A percentile compares a stretch with the other conserved stretches of the same genome.
These are phyloP conservation scores for Argyresthia albistria DNA, from an alignment of 2,888 invertebrate genomes.

Conservation along the genomic window DNA sequence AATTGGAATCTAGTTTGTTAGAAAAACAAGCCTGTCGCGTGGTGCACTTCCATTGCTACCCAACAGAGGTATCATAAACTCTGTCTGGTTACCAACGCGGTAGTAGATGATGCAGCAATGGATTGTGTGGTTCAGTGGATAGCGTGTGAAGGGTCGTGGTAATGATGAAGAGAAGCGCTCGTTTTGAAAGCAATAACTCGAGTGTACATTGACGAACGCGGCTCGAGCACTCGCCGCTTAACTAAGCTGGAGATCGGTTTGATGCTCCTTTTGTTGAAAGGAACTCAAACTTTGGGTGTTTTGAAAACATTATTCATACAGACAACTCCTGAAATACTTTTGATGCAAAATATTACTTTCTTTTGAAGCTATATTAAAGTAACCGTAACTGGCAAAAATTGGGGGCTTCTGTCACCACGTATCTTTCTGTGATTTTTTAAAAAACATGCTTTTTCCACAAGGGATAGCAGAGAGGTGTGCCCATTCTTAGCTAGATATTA, in stretches of 20 bases:
- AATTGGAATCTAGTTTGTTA: background rate
- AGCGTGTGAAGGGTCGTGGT: constrained; percentile 17
- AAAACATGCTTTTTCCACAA: no score
- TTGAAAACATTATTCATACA: no score
- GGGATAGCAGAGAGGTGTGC: no score
- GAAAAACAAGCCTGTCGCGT: background rate
- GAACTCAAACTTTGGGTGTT: background rate
- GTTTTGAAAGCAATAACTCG: constrained; percentile 49
- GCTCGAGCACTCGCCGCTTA: constrained; percentile 48
- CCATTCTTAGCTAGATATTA: no score
- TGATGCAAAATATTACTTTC: no score
- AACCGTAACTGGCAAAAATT: no score
- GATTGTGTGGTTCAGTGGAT: background rate
- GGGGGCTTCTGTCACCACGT: no score
- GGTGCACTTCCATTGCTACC: background rate
- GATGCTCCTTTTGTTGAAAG: constrained; percentile 33
- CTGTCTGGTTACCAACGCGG: background rate
- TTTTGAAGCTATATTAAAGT: no score
- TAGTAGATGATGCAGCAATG: background rate
- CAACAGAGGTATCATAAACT: background rate
- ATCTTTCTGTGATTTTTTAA: no score
- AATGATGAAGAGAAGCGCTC: constrained; percentile 32
- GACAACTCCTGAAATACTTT: no score
- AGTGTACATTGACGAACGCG: constrained; percentile 60
- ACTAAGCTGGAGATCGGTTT: constrained; percentile 46